These are phyloP conservation scores for Orcinus orca DNA, from an alignment of 2,113 vertebrate genomes.

Conservation along the genomic window DNA sequence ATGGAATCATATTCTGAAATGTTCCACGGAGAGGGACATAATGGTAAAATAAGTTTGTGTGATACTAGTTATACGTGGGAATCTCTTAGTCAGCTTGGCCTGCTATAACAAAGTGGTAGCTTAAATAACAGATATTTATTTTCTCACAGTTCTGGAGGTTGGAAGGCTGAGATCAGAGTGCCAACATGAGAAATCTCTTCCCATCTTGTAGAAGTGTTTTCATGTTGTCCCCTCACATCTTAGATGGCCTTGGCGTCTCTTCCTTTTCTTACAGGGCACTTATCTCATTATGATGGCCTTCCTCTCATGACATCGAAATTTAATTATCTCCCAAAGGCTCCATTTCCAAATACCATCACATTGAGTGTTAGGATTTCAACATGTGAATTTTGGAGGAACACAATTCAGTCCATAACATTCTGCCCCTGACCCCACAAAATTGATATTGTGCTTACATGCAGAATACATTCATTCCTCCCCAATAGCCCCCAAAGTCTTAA, in stretches of 20 bases:
- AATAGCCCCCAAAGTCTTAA: background rate
- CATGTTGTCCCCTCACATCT: background rate
- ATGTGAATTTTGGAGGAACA: background rate
- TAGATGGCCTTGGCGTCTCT: background rate
- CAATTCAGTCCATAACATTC: background rate
- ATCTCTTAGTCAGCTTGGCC: background rate
- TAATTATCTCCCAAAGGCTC: background rate
- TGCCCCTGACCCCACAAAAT: background rate
- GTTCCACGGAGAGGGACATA: background rate
- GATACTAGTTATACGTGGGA: background rate
- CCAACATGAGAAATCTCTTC: background rate
- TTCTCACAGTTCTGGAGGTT: background rate
- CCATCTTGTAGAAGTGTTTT: fast-evolving
- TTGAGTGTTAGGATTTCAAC: background rate
- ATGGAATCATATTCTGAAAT: background rate
- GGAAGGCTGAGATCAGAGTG: background rate
- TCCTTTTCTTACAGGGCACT: background rate
- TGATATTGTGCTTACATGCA: background rate
- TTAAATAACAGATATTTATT: background rate
- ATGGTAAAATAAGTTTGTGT: background rate
- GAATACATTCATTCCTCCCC: background rate
- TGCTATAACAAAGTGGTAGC: fast-evolving
- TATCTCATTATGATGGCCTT: background rate
- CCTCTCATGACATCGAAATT: background rate
- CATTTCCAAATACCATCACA: background rate